Base-by-base conservation (phyloP, 2,113 vertebrate species). In the Tauraco erythrolophus region DNA sequence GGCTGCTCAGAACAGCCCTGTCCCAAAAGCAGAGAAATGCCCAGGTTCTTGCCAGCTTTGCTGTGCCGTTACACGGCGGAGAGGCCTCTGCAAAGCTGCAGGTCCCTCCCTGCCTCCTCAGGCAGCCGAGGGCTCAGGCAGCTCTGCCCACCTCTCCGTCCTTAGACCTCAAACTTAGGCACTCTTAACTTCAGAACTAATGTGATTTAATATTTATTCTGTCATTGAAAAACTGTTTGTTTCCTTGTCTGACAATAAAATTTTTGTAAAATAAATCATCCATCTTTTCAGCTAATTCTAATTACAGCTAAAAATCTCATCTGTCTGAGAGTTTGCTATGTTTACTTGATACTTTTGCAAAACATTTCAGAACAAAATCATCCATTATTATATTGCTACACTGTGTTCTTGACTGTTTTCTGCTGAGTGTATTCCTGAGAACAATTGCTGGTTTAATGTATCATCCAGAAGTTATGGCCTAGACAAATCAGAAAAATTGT, bases 261-360 rank as follows among this genome's bases (percentile, higher is more conserved):
- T 79, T 94, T 69, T 85, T 88, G 66, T 61, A 57, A 75, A 71
- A 97, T 93, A 97, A 96, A 96, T 84, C 25, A 19, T 84, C 97
- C 88, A 88, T 97, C 82, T 97, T 97, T 96, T 95, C 94, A 92
- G 50, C 72, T 97, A 97, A 97, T 97, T 98, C 72, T 97, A 95
- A 96, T 94, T 94, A 77, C 76, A 43, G 30, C 84, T 79, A 83
- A 92, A 91, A 91, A 68, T 93, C 89, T 93, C 86, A 81, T 94
- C 95, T 96, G 75, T 75, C 57, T 71, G 53, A 4, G 62, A 81
- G 33, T 81, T 97, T 86, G 56, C 95, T 97, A 77, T 97, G 97
- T 97, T 93, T 95, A 94, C 94, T 92, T 48, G 35, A 54, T 80
- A 80, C 93, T 95, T 94, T 43, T 89, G 84, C 69, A 96, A 96